These are phyloP conservation scores for Pterocles burchelli DNA, from an alignment of 2,113 vertebrate genomes.

Conservation along the genomic window DNA sequence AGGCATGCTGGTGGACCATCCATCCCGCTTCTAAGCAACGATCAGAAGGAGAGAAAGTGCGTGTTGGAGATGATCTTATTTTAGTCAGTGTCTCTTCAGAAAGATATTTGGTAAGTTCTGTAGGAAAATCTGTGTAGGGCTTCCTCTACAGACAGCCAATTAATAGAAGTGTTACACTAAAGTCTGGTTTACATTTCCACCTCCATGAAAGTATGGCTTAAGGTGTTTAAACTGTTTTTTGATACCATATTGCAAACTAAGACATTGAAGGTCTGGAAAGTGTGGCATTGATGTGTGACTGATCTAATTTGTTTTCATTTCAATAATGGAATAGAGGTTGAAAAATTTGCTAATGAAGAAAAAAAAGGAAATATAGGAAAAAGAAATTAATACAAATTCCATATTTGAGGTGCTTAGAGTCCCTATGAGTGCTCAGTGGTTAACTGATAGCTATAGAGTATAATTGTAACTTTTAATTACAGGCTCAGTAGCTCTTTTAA, in stretches of 20 bases:
- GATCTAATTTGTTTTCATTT: background rate
- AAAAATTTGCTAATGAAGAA: background rate
- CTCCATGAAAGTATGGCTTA: background rate
- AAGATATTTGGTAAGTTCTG: constrained; percentile 89
- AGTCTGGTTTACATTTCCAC: background rate
- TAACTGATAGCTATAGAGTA: background rate
- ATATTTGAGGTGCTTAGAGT: background rate
- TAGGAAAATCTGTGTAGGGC: background rate
- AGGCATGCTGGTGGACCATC: constrained; percentile 92
- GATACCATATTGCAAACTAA: background rate
- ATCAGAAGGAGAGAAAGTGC: constrained; percentile 96
- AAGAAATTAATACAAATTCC: background rate
- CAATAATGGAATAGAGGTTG: background rate
- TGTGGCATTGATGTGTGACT: background rate
- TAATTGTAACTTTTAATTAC: background rate
- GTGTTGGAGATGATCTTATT: constrained; percentile 96
- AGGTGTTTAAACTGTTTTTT: background rate
- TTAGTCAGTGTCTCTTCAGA: constrained; percentile 97
- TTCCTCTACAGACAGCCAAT: background rate
- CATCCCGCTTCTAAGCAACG: constrained; percentile 86
- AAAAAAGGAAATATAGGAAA: background rate
- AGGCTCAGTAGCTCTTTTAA: background rate
- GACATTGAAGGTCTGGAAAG: background rate
- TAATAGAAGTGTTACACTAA: background rate
- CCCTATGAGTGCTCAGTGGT: background rate